These are phyloP conservation scores for Tenebrio molitor DNA, from an alignment of 1,140 invertebrate species.

Conservation along the genomic window DNA sequence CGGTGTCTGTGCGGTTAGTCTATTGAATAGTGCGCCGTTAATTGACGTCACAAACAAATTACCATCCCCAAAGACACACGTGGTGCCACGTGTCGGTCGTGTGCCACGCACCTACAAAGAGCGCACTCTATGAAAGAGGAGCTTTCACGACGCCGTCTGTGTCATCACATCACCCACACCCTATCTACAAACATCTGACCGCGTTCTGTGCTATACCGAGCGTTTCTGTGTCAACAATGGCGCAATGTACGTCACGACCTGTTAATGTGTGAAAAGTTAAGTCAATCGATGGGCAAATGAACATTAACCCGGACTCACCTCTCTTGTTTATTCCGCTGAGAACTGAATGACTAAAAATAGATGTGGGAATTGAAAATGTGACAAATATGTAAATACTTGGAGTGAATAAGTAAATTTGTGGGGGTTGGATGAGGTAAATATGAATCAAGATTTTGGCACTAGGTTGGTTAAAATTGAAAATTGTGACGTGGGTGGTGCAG, in stretches of 20 bases:
- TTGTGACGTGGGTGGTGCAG: too few species aligned
- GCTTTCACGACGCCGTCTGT: not conserved
- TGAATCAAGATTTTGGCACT: too few species aligned
- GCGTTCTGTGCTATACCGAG: not conserved
- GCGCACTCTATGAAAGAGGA: conserved; percentile 33
- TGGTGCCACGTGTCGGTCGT: conserved; percentile 4
- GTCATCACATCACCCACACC: not conserved
- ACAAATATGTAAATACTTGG: too few species aligned
- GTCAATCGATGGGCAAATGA: not conserved
- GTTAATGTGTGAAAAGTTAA: conserved; percentile 29
- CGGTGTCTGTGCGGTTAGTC: conserved; percentile 1
- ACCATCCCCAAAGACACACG: conserved; percentile 26
- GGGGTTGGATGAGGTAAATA: too few species aligned
- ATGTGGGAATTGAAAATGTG: too few species aligned
- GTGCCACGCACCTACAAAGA: conserved; percentile 22
- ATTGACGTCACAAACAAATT: conserved; percentile 24
- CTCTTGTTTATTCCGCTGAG: too few species aligned
- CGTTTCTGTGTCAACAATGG: conserved; percentile 1
- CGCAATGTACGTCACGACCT: conserved; percentile 5
- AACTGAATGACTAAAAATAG: too few species aligned
- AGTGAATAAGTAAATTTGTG: too few species aligned
- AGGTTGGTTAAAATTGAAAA: too few species aligned
- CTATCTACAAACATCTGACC: conserved; percentile 24
- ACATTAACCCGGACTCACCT: too few species aligned
- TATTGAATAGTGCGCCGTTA: conserved; percentile 27